Conservation (phyloP, 2,888 invertebrate genomes). For the Lochmaea capreae region DNA sequence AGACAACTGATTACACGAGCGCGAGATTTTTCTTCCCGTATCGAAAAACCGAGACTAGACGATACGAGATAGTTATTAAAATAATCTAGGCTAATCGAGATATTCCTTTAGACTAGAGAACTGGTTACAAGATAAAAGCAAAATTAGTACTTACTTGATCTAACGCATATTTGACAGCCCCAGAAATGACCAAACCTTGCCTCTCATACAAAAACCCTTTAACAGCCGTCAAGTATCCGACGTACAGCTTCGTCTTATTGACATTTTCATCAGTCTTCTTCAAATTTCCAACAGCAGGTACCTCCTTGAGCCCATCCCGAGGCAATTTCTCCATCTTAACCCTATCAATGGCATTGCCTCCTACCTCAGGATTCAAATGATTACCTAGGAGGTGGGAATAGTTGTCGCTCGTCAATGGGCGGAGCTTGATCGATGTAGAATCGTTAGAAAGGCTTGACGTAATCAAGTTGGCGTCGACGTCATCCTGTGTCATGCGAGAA, state of each 20-base stretch:
- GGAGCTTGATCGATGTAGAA: conserved; percentile 5
- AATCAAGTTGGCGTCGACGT: conserved; percentile 31
- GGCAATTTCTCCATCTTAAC: conserved; percentile 11
- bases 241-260: conserved; percentile 74
- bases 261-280: conserved; percentile 66
- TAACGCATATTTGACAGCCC: conserved; percentile 90
- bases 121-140: too few relatives aligned
- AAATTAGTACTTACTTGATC: conserved; percentile 72
- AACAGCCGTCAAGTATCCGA: conserved; percentile 88
- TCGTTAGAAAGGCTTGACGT: background rate
- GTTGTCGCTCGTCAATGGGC: background rate
- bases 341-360: conserved; percentile 13
- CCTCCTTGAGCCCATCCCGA: conserved; percentile 35
- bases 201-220: conserved; percentile 78
- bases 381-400: background rate
- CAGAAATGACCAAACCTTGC: conserved; percentile 89
- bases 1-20: too few relatives aligned
- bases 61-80: too few relatives aligned
- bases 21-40: too few relatives aligned
- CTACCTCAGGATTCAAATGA: conserved; percentile 16
- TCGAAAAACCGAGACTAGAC: too few relatives aligned
- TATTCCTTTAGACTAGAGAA: too few relatives aligned
- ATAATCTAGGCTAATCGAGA: too few relatives aligned
- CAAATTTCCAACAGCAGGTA: conserved; percentile 53
- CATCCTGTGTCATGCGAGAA: conserved; percentile 39